Evolutionary conservation across 1,140 invertebrate genomes (phyloP), one percentile per base, ranked within the genome.

Genomic region (Triops cancriformis): DNA sequence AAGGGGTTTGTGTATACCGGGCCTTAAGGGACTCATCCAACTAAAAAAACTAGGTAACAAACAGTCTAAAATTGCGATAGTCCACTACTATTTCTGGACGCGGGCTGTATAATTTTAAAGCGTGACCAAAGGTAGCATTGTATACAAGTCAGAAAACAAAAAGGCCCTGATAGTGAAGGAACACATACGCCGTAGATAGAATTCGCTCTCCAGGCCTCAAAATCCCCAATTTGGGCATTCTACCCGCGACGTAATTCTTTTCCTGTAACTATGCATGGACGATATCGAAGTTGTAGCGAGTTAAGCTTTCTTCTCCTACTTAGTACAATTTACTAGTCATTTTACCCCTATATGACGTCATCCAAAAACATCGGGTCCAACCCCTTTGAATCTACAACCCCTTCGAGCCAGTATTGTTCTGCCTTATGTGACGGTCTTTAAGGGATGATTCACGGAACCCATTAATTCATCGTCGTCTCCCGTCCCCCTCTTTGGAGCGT

Each of bases 271-370:
- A 64, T 64, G 10, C 51, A 14, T 64, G 51, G 51, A 64, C 18
- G 18, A 23, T 14, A 64, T n/a, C 31, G 31, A 64, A 23, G 51
- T 6, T 18, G n/a, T 64, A 64, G 14, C 14, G 6, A 18, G 10
- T 23, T 6, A 18, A 64, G 51, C 51, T 14, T 64, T 14, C 51
- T 64, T n/a, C 14, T 23, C 51, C 51, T 18, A 64, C 31, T 37
- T 7, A 37, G 31, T 37, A 7, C n/a, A n/a, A n/a, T n/a, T n/a
- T 37, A 37, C 31, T 37, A 37, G 7, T 37, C 23, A 64, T 23
- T 64, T 23, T 18, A 64, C 51, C 51, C 51, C 51, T 64, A 64
- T 64, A 64, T 64, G 51, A 64, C 51, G 23, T 64, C 51, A 64
- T 64, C 51, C 10, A 64, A 23, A 5, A 64, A 64, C 51, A 64